Evolutionary conservation across 2,888 invertebrate species (phyloP).

Genomic region (Synanthedon vespiformis): DNA sequence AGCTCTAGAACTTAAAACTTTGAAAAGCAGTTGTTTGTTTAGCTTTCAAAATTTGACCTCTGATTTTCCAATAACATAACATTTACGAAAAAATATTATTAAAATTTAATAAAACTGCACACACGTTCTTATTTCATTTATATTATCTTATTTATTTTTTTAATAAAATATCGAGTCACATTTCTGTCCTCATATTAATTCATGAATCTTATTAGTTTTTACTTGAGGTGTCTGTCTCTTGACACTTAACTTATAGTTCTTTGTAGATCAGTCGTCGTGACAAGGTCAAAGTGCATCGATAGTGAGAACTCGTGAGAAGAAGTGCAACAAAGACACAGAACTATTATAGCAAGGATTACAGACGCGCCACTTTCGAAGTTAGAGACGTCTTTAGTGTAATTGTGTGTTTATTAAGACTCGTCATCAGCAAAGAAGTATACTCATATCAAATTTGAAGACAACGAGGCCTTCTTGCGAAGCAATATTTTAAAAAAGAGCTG

Average conservation of each 20-base stretch:
- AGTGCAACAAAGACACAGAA: conserved; percentile 8
- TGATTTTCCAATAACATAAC: too few relatives aligned
- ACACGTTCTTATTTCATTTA: too few relatives aligned
- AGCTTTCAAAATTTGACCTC: too few relatives aligned
- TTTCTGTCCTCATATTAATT: too few relatives aligned
- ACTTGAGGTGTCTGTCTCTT: conserved; percentile 3
- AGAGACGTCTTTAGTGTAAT: neutral
- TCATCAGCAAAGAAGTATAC: neutral
- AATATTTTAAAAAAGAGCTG: neutral
- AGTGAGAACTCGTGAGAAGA: conserved; percentile 18
- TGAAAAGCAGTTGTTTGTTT: too few relatives aligned
- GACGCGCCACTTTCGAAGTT: conserved; percentile 15
- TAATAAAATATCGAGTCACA: too few relatives aligned
- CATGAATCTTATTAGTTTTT: too few relatives aligned
- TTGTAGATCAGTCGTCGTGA: conserved; percentile 5
- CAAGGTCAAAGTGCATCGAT: conserved; percentile 31
- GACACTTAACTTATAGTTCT: conserved; percentile 8
- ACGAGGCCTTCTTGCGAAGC: neutral
- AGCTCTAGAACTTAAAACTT: too few relatives aligned
- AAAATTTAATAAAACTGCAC: too few relatives aligned
- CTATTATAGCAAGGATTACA: conserved; percentile 1
- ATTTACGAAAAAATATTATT: too few relatives aligned
- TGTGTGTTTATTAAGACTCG: neutral
- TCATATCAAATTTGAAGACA: neutral
- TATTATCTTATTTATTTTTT: too few relatives aligned